These are phyloP conservation scores for Cottus gobio DNA, from an alignment of 2,113 vertebrate species.

Conservation along the genomic window DNA sequence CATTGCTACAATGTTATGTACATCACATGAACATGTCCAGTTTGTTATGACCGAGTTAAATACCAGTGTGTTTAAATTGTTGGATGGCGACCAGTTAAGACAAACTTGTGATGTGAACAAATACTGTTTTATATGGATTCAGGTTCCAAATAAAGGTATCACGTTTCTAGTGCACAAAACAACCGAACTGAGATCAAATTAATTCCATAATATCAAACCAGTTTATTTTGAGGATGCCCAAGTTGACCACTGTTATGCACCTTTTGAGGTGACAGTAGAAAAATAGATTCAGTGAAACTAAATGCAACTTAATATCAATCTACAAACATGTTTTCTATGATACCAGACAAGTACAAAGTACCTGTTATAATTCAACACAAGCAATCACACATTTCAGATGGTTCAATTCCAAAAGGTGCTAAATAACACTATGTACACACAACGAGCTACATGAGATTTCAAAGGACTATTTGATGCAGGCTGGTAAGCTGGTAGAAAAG, in stretches of 20 bases:
- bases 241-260: slow-evolving; percentile 82
- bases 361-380: slow-evolving; percentile 76
- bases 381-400: slow-evolving; percentile 75
- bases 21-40: background rate
- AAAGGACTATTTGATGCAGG: slow-evolving; percentile 79
- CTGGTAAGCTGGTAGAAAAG: slow-evolving; percentile 84
- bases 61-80: slow-evolving; percentile 19
- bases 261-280: slow-evolving; percentile 84
- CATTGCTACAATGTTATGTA: background rate
- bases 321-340: slow-evolving; percentile 80
- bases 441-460: slow-evolving; percentile 80
- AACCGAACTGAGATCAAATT: slow-evolving; percentile 18
- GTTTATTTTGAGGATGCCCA: slow-evolving; percentile 85
- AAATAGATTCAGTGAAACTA: slow-evolving; percentile 87
- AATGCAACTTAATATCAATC: slow-evolving; percentile 82
- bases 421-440: slow-evolving; percentile 81
- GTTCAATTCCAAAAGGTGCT: slow-evolving; percentile 78
- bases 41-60: background rate
- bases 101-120: slow-evolving; percentile 13
- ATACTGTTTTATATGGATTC: slow-evolving; percentile 24
- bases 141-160: slow-evolving; percentile 48
- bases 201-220: slow-evolving; percentile 78
- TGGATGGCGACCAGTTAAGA: background rate
- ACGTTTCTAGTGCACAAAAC: slow-evolving; percentile 32
- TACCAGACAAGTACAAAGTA: slow-evolving; percentile 77